phyloP scores from a whole-genome alignment of 1,140 invertebrate species.

The Lepidotrigona ventralis region DNA sequence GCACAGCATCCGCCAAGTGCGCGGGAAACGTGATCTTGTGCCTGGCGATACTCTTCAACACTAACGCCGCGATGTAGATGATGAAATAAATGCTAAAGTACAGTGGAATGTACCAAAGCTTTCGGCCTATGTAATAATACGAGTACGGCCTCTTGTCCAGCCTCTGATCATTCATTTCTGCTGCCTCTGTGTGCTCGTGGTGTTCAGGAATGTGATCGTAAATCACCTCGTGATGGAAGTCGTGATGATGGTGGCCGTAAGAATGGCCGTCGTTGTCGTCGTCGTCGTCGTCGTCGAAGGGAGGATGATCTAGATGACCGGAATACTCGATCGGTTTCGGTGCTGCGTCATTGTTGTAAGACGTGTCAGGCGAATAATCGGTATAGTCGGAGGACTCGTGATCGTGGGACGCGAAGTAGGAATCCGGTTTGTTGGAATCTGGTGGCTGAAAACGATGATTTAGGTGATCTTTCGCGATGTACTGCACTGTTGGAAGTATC shows the following conservation, averaged over 20 bases:
- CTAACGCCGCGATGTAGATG: conserved; percentile 88
- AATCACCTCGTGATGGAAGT: conserved; percentile 75
- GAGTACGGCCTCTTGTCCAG: conserved; percentile 87
- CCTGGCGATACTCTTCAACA: conserved; percentile 88
- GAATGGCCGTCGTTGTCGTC: conserved; percentile 25
- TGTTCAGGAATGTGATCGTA: conserved; percentile 76
- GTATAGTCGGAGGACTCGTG: conserved; percentile 47
- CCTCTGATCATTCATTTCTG: conserved; percentile 83
- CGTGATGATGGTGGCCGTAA: conserved; percentile 76
- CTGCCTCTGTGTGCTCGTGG: conserved; percentile 68
- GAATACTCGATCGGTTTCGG: conserved; percentile 65
- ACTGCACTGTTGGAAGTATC: background rate
- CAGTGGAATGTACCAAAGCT: conserved; percentile 90
- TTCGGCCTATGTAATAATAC: conserved; percentile 90
- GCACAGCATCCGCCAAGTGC: conserved; percentile 66
- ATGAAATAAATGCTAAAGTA: conserved; percentile 93
- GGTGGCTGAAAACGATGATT: conserved; percentile 38
- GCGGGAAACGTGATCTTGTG: conserved; percentile 84
- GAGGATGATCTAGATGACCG: conserved; percentile 53
- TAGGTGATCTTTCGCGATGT: background rate
- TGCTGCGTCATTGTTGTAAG: conserved; percentile 52
- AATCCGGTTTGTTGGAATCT: conserved; percentile 52
- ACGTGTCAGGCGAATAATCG: conserved; percentile 16
- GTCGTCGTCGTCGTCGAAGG: conserved; percentile 41
- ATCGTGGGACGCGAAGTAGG: conserved; percentile 41